phyloP scores from a whole-genome alignment of 2,888 invertebrate genomes.

The Meliscaeva auricollis region DNA sequence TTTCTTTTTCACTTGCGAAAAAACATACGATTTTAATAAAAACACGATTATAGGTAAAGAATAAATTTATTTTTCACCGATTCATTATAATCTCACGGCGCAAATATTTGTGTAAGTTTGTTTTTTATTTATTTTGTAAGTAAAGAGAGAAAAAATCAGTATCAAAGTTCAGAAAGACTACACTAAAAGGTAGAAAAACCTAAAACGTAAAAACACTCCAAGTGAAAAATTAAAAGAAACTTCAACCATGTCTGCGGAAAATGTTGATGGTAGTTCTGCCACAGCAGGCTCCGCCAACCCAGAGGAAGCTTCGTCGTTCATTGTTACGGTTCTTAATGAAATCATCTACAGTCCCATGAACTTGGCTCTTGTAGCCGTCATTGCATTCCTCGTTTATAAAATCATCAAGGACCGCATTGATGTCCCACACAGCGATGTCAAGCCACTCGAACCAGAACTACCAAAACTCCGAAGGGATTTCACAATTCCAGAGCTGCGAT shows the following conservation, averaged over 20 bases:
- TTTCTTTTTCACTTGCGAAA: slow-evolving; percentile 35
- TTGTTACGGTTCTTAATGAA: slow-evolving; percentile 85
- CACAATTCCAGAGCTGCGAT: slow-evolving; percentile 93
- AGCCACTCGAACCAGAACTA: slow-evolving; percentile 86
- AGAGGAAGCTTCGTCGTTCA: slow-evolving; percentile 75
- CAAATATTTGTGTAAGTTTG: slow-evolving; percentile 15
- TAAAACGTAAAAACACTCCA: slow-evolving; percentile 16
- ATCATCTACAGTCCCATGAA: slow-evolving; percentile 90
- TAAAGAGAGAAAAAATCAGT: slow-evolving; percentile 10
- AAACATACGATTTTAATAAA: slow-evolving; percentile 42
- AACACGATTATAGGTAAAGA: neutral
- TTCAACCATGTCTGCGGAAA: slow-evolving; percentile 62
- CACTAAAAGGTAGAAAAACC: slow-evolving; percentile 1
- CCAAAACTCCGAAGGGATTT: slow-evolving; percentile 96
- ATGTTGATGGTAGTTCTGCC: slow-evolving; percentile 40
- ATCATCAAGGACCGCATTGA: slow-evolving; percentile 87
- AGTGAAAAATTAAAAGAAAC: slow-evolving; percentile 8
- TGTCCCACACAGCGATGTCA: slow-evolving; percentile 81
- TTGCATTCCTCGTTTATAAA: slow-evolving; percentile 90
- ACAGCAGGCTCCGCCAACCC: slow-evolving; percentile 33
- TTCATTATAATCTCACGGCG: slow-evolving; percentile 15
- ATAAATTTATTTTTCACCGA: slow-evolving; percentile 11
- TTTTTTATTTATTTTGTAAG: slow-evolving; percentile 2
- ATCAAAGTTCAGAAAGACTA: slow-evolving; percentile 64
- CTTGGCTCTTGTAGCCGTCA: slow-evolving; percentile 88